Conservation (phyloP, 2,797 vertebrate genomes). For the Rhynchonycteris naso region DNA sequence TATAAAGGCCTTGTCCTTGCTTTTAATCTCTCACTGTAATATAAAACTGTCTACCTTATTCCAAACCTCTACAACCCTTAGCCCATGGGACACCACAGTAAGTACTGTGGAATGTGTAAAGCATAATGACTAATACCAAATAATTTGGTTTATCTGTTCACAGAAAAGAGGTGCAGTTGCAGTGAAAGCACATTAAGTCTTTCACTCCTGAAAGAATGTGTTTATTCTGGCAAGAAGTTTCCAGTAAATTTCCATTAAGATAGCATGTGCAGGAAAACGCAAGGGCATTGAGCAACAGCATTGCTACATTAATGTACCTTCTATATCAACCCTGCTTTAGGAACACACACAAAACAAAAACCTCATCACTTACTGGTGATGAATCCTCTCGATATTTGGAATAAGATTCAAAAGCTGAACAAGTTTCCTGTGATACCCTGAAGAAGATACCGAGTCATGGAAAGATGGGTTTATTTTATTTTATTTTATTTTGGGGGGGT, state of each 20-base stretch:
- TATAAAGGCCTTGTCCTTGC: background rate
- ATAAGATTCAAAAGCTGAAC: constrained; percentile 57
- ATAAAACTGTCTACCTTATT: background rate
- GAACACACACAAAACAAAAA: constrained; percentile 29
- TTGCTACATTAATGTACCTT: constrained; percentile 36
- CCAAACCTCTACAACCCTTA: background rate
- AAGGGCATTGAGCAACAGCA: constrained; percentile 23
- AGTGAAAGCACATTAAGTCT: constrained; percentile 56
- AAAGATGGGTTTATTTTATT: background rate
- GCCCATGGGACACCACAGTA: background rate
- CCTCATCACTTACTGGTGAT: constrained; percentile 21
- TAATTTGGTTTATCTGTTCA: constrained; percentile 71
- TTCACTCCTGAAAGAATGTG: constrained; percentile 70
- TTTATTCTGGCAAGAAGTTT: constrained; percentile 72
- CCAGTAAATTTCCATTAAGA: constrained; percentile 77
- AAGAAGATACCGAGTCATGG: constrained; percentile 28
- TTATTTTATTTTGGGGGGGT: background rate
- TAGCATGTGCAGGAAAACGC: constrained; percentile 54
- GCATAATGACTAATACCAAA: constrained; percentile 61
- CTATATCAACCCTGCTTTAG: constrained; percentile 40
- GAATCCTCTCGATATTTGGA: constrained; percentile 47
- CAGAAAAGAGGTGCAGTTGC: constrained; percentile 51
- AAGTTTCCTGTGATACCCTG: constrained; percentile 34
- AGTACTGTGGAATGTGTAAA: background rate
- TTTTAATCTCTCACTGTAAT: background rate